phyloP scores from a whole-genome alignment of 2,888 invertebrate genomes.

The Saturnia pavonia region DNA sequence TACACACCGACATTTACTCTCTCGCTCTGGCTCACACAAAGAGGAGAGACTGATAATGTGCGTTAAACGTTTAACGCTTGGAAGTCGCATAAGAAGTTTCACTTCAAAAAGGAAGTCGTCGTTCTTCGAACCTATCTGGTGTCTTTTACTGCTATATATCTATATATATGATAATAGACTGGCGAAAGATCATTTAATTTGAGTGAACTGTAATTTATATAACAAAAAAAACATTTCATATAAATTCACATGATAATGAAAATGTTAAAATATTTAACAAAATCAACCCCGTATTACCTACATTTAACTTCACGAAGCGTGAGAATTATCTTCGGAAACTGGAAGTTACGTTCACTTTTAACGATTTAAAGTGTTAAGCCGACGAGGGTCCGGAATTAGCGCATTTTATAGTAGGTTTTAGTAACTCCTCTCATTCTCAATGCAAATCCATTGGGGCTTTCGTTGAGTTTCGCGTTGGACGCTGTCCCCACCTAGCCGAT shows the following conservation, averaged over 20 bases:
- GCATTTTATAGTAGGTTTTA: conserved; percentile 61
- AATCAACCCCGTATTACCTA: conserved; percentile 3
- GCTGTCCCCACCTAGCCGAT: conserved; percentile 2
- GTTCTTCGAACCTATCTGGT: too few species aligned
- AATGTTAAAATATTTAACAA: neutral
- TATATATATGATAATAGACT: too few species aligned
- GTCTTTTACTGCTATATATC: too few species aligned
- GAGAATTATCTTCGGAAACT: neutral
- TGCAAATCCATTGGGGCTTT: conserved; percentile 63
- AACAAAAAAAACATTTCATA: neutral
- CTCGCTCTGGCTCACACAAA: too few species aligned
- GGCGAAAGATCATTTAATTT: too few species aligned
- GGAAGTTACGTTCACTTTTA: conserved; percentile 38
- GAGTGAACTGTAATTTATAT: too few species aligned
- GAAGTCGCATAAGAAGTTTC: too few species aligned
- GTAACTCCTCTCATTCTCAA: conserved; percentile 59
- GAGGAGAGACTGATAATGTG: too few species aligned
- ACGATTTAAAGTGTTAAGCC: conserved; percentile 49
- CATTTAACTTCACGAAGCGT: neutral
- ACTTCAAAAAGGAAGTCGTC: too few species aligned
- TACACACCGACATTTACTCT: too few species aligned
- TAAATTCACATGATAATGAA: neutral
- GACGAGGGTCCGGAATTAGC: conserved; percentile 46
- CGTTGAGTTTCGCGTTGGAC: conserved; percentile 31
- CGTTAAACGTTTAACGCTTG: too few species aligned